phyloP scores from a whole-genome alignment of 1,140 invertebrate genomes.

The Tetraneura akinire region DNA sequence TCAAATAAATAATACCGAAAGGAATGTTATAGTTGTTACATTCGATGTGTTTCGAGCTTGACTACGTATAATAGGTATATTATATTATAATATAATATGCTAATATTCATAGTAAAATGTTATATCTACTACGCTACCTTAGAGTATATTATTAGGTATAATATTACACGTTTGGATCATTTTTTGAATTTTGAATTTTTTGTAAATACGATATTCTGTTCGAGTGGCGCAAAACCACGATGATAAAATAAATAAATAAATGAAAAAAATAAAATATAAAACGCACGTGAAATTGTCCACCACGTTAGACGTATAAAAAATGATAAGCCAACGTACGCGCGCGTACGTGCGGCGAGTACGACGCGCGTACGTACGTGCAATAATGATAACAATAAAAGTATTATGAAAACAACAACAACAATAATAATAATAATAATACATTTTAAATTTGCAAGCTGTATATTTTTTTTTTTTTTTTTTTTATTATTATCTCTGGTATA shows the following conservation, averaged over 20 bases:
- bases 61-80: background rate
- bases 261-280: background rate
- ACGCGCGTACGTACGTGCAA: slow-evolving; percentile 32
- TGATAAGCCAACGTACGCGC: slow-evolving; percentile 32
- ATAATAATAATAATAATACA: slow-evolving; percentile 23
- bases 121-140: background rate
- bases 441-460: slow-evolving; percentile 28
- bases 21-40: background rate
- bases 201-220: background rate
- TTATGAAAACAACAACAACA: slow-evolving; percentile 26
- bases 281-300: background rate
- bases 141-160: background rate
- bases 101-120: background rate
- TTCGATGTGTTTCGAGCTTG: slow-evolving; percentile 20
- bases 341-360: slow-evolving; percentile 22
- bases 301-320: slow-evolving; percentile 24
- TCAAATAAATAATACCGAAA: background rate
- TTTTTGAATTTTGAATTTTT: background rate
- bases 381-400: slow-evolving; percentile 30
- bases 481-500: too few species aligned
- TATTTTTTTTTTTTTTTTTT: slow-evolving; percentile 16
- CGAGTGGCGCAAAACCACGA: background rate
- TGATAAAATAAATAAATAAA: too few species aligned
- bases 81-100: background rate
- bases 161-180: background rate